A percentile compares a stretch with the other conserved stretches of the same genome.
phyloP scores from a whole-genome alignment of 2,888 invertebrate genomes.

The Icerya purchasi region DNA sequence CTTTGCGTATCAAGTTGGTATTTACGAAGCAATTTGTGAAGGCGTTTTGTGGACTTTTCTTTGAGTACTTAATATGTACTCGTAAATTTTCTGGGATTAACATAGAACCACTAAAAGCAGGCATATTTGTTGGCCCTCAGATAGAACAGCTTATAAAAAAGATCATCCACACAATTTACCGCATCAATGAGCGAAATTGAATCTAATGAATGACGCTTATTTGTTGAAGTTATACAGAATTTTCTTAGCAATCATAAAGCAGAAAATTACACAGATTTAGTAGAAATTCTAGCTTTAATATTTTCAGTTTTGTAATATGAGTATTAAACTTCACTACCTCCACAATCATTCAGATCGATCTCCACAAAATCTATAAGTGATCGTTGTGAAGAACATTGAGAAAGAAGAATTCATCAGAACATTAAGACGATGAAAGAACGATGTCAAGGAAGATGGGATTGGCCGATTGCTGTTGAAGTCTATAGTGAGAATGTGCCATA shows the following conservation, averaged over 20 bases:
- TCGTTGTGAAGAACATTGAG: background rate
- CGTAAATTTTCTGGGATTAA: background rate
- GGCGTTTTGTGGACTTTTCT: too few species aligned
- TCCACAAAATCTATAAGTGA: background rate
- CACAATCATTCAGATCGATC: background rate
- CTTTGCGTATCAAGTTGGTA: background rate
- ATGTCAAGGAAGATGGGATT: background rate
- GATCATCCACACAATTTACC: background rate
- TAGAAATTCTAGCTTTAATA: background rate
- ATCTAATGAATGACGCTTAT: background rate
- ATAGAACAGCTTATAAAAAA: background rate
- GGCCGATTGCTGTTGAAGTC: background rate
- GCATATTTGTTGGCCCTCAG: background rate
- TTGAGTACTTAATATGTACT: background rate
- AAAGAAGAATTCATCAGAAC: background rate
- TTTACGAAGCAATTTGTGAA: background rate
- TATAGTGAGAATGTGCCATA: background rate
- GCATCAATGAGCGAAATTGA: background rate
- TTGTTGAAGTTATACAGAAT: background rate
- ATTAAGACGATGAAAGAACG: background rate
- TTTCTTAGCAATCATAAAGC: background rate
- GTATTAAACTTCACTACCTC: background rate
- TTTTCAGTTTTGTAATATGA: too few species aligned
- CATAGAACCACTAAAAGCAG: background rate
- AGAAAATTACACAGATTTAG: background rate